Base-by-base conservation (phyloP, 2,113 vertebrate species). In the Dicrurus megarhynchus region DNA sequence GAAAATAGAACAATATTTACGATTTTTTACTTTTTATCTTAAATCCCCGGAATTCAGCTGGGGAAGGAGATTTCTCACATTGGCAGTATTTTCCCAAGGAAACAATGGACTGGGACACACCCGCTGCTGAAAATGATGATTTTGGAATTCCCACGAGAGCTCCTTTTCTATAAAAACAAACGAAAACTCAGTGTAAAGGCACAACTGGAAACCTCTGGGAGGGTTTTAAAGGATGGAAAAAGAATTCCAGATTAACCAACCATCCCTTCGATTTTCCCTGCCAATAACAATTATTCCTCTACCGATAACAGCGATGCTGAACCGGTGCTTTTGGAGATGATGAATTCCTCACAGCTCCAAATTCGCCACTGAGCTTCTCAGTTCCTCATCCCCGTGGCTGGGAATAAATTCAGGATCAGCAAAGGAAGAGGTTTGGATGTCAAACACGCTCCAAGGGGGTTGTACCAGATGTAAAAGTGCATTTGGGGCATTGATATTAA, bases 301-400 rank as follows among this genome's bases (percentile, higher is more conserved):
- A 11, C n/a, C 44, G 22, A 3, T 2, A 28, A 20, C 19, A 42
- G 63, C 2, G 22, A 8, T 23, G 64, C 70, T 75, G 56, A 65
- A 7, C 13, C 10, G 22, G 23, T 6, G 3, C 4, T 49, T 16
- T 20, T 74, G 28, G 77, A n/a, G 59, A 4, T 21, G 47, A 39
- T 60, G 6, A 78, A 61, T 50, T 53, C 42, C 24, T 56, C 56
- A 47, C 41, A 26, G 9, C 44, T 53, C 57, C 46, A 41, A 32
- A 49, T 11, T 39, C 47, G 21, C 46, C 5, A 4, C 1, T 1
- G 39, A 46, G 16, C 11, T 80, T 55, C 65, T 9, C 75, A 59
- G 41, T 6, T 33, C 2, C 3, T 32, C 16, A 14, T 47, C 39
- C 41, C 21, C 7, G 1, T 0, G 12, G 49, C 55, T 52, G 49